phyloP scores from a whole-genome alignment of 2,888 invertebrate species.

The Macrosoma leucophasiata region DNA sequence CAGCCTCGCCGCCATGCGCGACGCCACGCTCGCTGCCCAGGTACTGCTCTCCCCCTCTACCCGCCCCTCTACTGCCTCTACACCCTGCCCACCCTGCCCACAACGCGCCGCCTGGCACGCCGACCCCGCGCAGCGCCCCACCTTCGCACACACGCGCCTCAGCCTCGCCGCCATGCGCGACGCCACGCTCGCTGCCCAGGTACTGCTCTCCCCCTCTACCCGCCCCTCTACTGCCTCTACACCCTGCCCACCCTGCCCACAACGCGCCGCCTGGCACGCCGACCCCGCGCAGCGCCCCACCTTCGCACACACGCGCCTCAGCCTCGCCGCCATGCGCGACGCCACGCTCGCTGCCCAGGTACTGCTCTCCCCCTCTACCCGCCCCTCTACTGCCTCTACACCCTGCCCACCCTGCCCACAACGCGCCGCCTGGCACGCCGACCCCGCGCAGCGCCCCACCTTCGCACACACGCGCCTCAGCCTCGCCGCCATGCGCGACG shows the following conservation, averaged over 20 bases:
- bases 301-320: constrained; percentile 78
- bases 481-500: constrained; percentile 45
- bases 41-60: too few relatives aligned
- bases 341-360: too few relatives aligned
- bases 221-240: too few relatives aligned
- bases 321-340: constrained; percentile 47
- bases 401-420: too few relatives aligned
- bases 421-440: constrained; percentile 95
- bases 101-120: constrained; percentile 98
- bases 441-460: constrained; percentile 91
- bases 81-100: constrained; percentile 94
- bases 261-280: constrained; percentile 95
- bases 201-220: too few relatives aligned
- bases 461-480: constrained; percentile 78
- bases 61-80: too few relatives aligned
- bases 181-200: constrained; percentile 2
- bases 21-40: too few relatives aligned
- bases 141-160: constrained; percentile 79
- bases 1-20: constrained; percentile 38
- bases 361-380: too few relatives aligned
- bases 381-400: too few relatives aligned
- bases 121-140: constrained; percentile 91
- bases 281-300: constrained; percentile 92
- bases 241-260: too few relatives aligned
- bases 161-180: constrained; percentile 42